Percentiles rank a stretch among this genome's conserved stretches.
Conservation (phyloP, 2,888 invertebrate genomes). For the Tetranychus truncatus region DNA sequence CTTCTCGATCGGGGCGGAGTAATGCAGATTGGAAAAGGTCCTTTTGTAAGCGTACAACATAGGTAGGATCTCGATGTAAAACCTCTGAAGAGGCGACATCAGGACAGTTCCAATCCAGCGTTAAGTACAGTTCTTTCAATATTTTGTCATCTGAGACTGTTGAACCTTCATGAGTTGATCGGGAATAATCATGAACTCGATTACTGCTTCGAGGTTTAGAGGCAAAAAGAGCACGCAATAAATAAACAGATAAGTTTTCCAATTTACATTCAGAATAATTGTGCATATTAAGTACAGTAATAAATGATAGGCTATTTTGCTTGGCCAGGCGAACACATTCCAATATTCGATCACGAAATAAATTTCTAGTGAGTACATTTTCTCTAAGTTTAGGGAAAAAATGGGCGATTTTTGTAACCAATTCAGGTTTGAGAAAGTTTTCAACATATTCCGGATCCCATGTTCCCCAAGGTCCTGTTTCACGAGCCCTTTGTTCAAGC, state of each 20-base stretch:
- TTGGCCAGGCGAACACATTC: constrained; percentile 31
- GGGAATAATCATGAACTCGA: constrained; percentile 3
- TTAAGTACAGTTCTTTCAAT: constrained; percentile 32
- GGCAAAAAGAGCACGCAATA: constrained; percentile 33
- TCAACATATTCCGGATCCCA: constrained; percentile 31
- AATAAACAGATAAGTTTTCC: constrained; percentile 32
- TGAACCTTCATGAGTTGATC: not conserved
- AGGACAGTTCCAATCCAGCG: constrained; percentile 34
- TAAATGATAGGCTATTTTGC: constrained; percentile 31
- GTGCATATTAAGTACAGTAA: constrained; percentile 32
- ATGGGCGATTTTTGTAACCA: constrained; percentile 31
- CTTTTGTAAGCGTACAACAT: constrained; percentile 7
- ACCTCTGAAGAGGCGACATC: constrained; percentile 29
- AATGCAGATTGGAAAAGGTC: constrained; percentile 12
- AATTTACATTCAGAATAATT: constrained; percentile 30
- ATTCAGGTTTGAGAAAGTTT: constrained; percentile 32
- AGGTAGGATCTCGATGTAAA: not conserved
- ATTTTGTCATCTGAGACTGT: constrained; percentile 22
- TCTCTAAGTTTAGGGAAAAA: constrained; percentile 32
- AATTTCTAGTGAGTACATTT: constrained; percentile 31
- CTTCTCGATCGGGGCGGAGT: constrained; percentile 29
- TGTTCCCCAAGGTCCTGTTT: constrained; percentile 10
- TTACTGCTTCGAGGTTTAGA: constrained; percentile 21
- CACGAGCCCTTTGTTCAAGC: constrained; percentile 29
- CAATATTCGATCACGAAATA: constrained; percentile 33